These are phyloP conservation scores for Alauda arvensis DNA, from an alignment of 2,797 vertebrate species.

Conservation along the genomic window DNA sequence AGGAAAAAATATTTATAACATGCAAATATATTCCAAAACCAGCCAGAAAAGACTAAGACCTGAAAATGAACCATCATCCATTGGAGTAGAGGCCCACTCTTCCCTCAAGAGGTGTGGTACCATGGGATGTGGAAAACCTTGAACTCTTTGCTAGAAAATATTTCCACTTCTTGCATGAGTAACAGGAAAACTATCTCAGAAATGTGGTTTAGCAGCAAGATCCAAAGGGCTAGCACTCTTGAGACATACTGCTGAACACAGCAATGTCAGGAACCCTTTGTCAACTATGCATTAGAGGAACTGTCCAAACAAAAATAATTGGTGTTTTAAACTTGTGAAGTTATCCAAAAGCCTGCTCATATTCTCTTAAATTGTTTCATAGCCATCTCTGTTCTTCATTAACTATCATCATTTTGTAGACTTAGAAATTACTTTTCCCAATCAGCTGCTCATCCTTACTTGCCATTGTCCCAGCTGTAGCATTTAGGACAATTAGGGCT, in stretches of 20 bases:
- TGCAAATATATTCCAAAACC: not conserved
- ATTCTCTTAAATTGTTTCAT: not conserved
- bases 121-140: not conserved
- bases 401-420: not conserved
- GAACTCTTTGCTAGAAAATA: not conserved
- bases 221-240: not conserved
- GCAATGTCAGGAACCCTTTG: not conserved
- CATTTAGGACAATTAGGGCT: constrained; percentile 43
- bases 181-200: not conserved
- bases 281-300: not conserved
- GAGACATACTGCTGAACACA: not conserved
- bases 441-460: constrained; percentile 2
- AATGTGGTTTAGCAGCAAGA: not conserved
- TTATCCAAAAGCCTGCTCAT: not conserved
- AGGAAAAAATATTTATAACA: not conserved
- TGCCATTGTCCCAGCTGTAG: constrained; percentile 3
- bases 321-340: not conserved
- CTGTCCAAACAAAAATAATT: not conserved
- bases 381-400: not conserved
- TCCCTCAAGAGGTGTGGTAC: not conserved
- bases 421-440: constrained; percentile 21
- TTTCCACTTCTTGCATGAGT: not conserved
- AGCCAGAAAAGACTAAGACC: not conserved
- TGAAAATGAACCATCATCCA: not conserved
- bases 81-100: not conserved